Percentiles rank a stretch among this genome's conserved stretches.
phyloP scores from a whole-genome alignment of 2,888 invertebrate species.

The Erebia palarica region DNA sequence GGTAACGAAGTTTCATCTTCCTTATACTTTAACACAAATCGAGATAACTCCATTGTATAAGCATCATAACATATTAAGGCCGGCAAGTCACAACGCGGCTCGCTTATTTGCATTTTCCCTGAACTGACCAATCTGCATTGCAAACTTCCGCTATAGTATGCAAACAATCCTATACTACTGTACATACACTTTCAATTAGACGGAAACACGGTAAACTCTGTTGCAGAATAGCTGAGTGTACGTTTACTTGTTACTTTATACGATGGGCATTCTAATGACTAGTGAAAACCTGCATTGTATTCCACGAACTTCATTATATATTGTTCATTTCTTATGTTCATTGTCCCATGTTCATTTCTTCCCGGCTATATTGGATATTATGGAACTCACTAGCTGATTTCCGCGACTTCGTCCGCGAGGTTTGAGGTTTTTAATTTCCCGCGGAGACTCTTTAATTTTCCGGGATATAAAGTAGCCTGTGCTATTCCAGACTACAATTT shows the following conservation, averaged over 20 bases:
- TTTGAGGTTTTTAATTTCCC: too few relatives aligned
- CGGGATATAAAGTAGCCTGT: too few relatives aligned
- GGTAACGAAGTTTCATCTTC: too few relatives aligned
- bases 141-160: constrained; percentile 65
- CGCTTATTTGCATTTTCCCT: constrained; percentile 71
- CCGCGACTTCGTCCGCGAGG: too few relatives aligned
- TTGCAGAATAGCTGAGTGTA: background rate
- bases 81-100: constrained; percentile 36
- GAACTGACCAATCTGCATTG: constrained; percentile 73
- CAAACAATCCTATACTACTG: constrained; percentile 49
- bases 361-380: too few relatives aligned
- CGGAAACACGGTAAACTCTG: constrained; percentile 3
- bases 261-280: constrained; percentile 30
- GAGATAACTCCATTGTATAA: constrained; percentile 37
- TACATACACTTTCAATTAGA: constrained; percentile 15
- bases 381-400: too few relatives aligned
- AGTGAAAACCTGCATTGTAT: too few relatives aligned
- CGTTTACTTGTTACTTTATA: background rate
- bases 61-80: constrained; percentile 37
- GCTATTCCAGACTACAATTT: too few relatives aligned
- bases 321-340: too few relatives aligned
- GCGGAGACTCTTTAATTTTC: too few relatives aligned
- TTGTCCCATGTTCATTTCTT: too few relatives aligned
- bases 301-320: too few relatives aligned
- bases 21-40: background rate